Conservation (phyloP, 2,888 invertebrate species). For the Elysia crispata region DNA sequence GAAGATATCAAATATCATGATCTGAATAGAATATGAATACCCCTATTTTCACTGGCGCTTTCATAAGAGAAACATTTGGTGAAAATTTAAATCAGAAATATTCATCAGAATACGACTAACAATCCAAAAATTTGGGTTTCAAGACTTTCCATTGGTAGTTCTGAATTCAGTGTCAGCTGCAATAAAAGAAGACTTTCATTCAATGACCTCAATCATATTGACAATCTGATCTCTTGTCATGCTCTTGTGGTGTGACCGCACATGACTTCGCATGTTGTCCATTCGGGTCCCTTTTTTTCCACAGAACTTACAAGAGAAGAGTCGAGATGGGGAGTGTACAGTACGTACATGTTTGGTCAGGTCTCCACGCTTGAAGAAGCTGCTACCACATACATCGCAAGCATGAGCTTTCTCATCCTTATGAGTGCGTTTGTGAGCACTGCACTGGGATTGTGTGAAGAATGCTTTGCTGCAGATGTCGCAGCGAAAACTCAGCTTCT, state of each 20-base stretch:
- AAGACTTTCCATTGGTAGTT: too few species aligned
- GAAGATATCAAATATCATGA: too few species aligned
- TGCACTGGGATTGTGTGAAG: constrained; percentile 55
- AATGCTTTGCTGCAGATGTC: constrained; percentile 58
- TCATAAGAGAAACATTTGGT: too few species aligned
- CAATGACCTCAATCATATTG: constrained; percentile 52
- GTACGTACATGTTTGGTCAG: constrained; percentile 63
- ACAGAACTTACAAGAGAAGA: constrained; percentile 63
- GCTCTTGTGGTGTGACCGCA: constrained; percentile 55
- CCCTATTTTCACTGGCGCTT: too few species aligned
- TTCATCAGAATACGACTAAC: too few species aligned
- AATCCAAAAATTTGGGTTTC: too few species aligned
- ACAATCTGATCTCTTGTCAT: constrained; percentile 53
- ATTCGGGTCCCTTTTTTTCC: constrained; percentile 62
- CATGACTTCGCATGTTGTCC: constrained; percentile 64
- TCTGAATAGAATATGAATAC: too few species aligned
- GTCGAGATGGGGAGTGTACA: constrained; percentile 59
- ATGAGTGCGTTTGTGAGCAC: constrained; percentile 62
- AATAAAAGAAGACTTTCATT: constrained; percentile 11
- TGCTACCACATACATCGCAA: constrained; percentile 59
- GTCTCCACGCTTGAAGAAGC: constrained; percentile 66
- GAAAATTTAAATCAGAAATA: too few species aligned
- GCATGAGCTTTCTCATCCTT: constrained; percentile 57
- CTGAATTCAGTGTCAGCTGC: too few species aligned
- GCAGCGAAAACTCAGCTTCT: constrained; percentile 52